Base-by-base conservation (phyloP, 2,113 vertebrate species). In the Hucho hucho region DNA sequence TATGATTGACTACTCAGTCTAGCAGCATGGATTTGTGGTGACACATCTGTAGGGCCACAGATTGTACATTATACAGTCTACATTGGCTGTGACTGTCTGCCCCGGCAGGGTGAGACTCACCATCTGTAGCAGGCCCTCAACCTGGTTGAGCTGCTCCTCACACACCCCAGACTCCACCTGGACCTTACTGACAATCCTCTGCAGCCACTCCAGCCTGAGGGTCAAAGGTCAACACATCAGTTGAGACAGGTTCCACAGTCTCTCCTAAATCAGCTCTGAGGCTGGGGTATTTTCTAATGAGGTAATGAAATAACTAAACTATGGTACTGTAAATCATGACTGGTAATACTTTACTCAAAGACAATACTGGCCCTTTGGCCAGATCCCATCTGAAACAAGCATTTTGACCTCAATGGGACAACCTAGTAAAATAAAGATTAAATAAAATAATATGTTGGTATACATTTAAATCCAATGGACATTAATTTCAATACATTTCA, bases 71-170 rank as follows among this genome's bases (percentile, higher is more conserved):
- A 12, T 20, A 20, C 18, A 56, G 53, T 56, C 14, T 56, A 43
- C 9, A 43, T 43, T 43, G 6, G 56, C 56, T 20, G 65, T 37
- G 59, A n/a, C 58, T 61, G 58, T 61, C 58, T 61, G n/a, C 59
- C n/a, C 2, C 24, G 20, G 59, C 29, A 32, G n/a, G 7, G 7
- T 22, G 59, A 1, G n/a, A 76, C 91, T 90, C 88, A 98, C 97
- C 85, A 92, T 89, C 90, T 98, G 96, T 53, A 98, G 92, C 78
- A 97, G 93, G 7, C 92, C 74, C 59, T 98, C 96, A 0, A 94
- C 96, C 89, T 98, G 96, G 92, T 97, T 98, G 73, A 98, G 94
- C 90, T 98, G 96, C 90, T 98, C 97, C 92, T 99, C 97, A 0
- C 97, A 98, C 67, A 98, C 89, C 4, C 94, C 95, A 0, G 97